Evolutionary conservation across 2,888 invertebrate genomes (phyloP), one percentile per base, ranked within the genome.

Genomic region (Cheilosia vernalis): DNA sequence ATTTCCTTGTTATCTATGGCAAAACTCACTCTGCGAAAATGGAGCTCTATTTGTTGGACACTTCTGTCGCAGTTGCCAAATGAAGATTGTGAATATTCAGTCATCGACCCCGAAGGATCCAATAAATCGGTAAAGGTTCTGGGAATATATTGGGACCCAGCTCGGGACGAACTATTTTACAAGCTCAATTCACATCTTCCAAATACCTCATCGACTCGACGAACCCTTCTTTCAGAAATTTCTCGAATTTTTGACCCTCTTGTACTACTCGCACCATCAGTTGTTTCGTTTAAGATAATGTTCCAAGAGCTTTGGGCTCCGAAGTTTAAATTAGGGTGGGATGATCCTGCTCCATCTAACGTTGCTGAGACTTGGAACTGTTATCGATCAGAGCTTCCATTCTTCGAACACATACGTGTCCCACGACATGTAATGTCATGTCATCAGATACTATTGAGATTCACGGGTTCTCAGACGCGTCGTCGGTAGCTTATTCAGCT

Each of bases 291-390:
- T 17, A 87, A 85, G 67, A 70, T 87, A 4, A 9, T 87, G 9
- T 87, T 85, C 33, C 82, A 87, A 47, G 70, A 87, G n/a, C 49
- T 87, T 6, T 87, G 87, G 85, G 58, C 82, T 9, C 47, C 37
- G 5, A n/a, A 61, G 2, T 51, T 66, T 0, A 84, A 76, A 2
- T 15, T 87, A 0, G 13, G 15, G 6, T 87, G 82, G 87, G 83
- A 87, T 27, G 81, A 85, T 7, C 67, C 37, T 30, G 24, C 79
- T n/a, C 83, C 82, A 4, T 33, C n/a, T 21, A 40, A 61, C 0
- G n/a, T n/a, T n/a, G n/a, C n/a, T n/a, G n/a, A n/a, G n/a, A n/a
- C n/a, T n/a, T n/a, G n/a, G n/a, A n/a, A 10, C 1, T 55, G 10
- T 13, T 84, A 69, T 6, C 49, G 24, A 15, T 1, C 61, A 4